Conservation (phyloP, 1,140 invertebrate genomes). For the Lethrus apterus region DNA sequence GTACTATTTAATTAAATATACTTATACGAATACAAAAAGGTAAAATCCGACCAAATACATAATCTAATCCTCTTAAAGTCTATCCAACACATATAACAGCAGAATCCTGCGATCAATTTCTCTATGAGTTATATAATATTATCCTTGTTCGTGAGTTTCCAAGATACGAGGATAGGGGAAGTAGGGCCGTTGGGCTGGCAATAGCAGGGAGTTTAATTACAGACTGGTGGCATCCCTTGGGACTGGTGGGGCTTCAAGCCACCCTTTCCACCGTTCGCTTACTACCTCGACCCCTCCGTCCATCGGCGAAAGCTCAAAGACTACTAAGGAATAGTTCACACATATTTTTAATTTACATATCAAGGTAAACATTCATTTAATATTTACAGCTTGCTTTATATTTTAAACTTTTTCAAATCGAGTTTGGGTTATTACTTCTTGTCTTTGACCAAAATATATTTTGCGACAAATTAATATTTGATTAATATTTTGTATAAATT, state of each 20-base stretch:
- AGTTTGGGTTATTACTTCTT: no score
- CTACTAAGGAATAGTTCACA: conserved; percentile 14
- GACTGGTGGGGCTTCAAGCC: conserved; percentile 31
- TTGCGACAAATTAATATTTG: no score
- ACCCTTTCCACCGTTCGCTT: conserved; percentile 23
- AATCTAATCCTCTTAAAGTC: conserved; percentile 31
- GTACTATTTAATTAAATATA: conserved; percentile 23
- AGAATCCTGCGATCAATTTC: conserved; percentile 30
- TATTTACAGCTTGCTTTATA: no score
- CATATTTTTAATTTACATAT: conserved; percentile 11
- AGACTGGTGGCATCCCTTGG: conserved; percentile 32
- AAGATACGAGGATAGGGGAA: conserved; percentile 25
- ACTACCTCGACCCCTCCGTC: conserved; percentile 11
- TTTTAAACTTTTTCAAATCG: no score
- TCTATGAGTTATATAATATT: conserved; percentile 29
- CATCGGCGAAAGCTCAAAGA: conserved; percentile 11
- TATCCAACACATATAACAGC: conserved; percentile 27
- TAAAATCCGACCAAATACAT: conserved; percentile 27
- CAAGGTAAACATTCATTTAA: conserved; percentile 7
- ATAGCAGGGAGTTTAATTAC: conserved; percentile 33
- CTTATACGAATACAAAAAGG: conserved; percentile 19
- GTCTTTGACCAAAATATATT: no score
- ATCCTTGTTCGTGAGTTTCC: conserved; percentile 27
- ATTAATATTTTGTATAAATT: no score
- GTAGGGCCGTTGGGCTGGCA: conserved; percentile 20